These are phyloP conservation scores for Pycnonotus jocosus DNA, from an alignment of 2,113 vertebrate genomes.

Conservation along the genomic window DNA sequence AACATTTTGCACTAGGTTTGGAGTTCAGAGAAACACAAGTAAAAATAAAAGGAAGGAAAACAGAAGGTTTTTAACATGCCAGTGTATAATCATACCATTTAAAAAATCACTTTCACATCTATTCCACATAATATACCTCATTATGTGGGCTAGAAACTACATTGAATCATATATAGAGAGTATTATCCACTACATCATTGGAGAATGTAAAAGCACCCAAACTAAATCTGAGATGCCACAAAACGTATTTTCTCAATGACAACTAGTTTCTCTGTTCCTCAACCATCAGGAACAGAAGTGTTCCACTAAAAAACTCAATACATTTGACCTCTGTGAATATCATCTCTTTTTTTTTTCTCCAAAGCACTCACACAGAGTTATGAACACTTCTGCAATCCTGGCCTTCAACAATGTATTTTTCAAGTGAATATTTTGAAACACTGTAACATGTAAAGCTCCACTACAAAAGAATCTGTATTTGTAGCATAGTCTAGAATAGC, in stretches of 20 bases:
- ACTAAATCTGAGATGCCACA: background rate
- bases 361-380: background rate
- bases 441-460: background rate
- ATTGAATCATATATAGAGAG: background rate
- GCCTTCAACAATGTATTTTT: background rate
- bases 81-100: background rate
- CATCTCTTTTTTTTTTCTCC: background rate
- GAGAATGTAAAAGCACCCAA: background rate
- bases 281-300: background rate
- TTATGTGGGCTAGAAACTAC: background rate
- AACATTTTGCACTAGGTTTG: background rate
- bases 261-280: background rate
- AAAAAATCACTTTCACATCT: background rate
- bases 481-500: background rate
- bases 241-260: background rate
- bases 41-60: background rate
- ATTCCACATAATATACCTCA: background rate
- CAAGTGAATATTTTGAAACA: background rate
- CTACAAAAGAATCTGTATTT: background rate
- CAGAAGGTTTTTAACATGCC: background rate
- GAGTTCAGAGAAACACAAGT: background rate
- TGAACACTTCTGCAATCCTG: background rate
- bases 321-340: background rate
- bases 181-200: fast-evolving
- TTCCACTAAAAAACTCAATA: background rate